Conservation (phyloP, 2,797 vertebrate species). For the Epinephelus coioides region DNA sequence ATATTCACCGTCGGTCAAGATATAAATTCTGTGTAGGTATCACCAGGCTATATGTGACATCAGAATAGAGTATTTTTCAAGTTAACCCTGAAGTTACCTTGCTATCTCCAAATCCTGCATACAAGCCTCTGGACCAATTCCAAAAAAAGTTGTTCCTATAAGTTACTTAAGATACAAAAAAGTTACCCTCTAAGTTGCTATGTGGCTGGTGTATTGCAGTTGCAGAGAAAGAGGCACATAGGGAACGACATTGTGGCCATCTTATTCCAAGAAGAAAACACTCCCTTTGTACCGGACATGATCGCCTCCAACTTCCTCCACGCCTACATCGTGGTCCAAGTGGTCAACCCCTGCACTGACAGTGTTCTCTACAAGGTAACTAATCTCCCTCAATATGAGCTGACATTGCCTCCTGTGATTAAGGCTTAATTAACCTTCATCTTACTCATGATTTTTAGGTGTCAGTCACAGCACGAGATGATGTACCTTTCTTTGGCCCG, state of each 20-base stretch:
- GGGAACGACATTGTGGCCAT: constrained; percentile 97
- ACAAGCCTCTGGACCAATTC: too few species aligned
- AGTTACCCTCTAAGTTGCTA: neutral
- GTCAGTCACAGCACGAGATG: constrained; percentile 94
- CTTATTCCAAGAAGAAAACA: constrained; percentile 97
- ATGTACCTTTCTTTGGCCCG: constrained; percentile 95
- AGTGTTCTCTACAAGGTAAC: constrained; percentile 93
- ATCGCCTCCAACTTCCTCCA: constrained; percentile 98
- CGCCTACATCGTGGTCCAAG: constrained; percentile 95
- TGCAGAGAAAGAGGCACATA: constrained; percentile 98
- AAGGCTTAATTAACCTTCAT: neutral
- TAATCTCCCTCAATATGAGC: neutral
- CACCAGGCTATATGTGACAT: too few species aligned
- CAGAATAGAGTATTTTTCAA: too few species aligned
- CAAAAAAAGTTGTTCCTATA: too few species aligned
- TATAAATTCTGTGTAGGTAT: too few species aligned
- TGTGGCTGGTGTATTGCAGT: constrained; percentile 80
- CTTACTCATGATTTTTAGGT: constrained; percentile 82
- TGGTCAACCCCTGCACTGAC: constrained; percentile 86
- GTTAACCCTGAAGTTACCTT: too few species aligned
- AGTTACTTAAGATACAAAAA: too few species aligned
- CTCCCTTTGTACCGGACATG: constrained; percentile 98
- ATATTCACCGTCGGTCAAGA: too few species aligned
- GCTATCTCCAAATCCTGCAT: too few species aligned
- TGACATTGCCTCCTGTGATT: constrained; percentile 32